Base-by-base conservation (phyloP, 2,113 vertebrate species). In the Gambusia holbrooki region DNA sequence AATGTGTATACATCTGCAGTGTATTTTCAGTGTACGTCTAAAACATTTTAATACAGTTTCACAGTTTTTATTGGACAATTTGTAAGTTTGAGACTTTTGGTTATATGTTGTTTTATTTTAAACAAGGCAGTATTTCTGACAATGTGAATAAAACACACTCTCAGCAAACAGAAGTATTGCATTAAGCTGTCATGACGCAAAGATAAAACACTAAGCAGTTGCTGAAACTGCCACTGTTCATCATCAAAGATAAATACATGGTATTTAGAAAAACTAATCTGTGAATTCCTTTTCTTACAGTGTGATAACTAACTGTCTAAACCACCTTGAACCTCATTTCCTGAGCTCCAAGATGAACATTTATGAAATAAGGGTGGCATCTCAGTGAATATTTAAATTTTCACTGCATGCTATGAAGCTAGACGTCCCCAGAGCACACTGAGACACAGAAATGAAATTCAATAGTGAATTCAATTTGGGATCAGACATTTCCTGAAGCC, bases 401-500 rank as follows among this genome's bases (percentile, higher is more conserved):
- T 73, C 68, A 69, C 58, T 76, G 61, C 69, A 80, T 28, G 60
- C 73, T 71, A 69, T 76, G 76, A 80, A 84, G 77, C 66, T 37
- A n/a, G 65, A n/a, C 32, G 72, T 85, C 82, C 83, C 86, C 45
- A 60, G 73, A 86, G 88, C 69, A 40, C 5, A 0, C 68, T 10
- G 71, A 80, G 69, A 83, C 73, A 69, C 80, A 69, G 76, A 75
- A 88, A 84, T 76, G 80, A 28, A 85, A 87, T 85, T 92, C 78
- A 80, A 69, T 32, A 81, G 81, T 78, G 74, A 74, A 84, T 88
- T 87, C 68, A 80, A 87, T 88, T 85, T 83, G 78, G 78, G 76
- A 85, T 72, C 35, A 87, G 84, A 86, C 81, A 70, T 85, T 84
- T 87, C 88, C 87, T 79, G 29, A 22, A 86, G 89, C 83, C 82